Evolutionary conservation across 2,888 invertebrate species (phyloP).

Genomic region (Plebejus anna): DNA sequence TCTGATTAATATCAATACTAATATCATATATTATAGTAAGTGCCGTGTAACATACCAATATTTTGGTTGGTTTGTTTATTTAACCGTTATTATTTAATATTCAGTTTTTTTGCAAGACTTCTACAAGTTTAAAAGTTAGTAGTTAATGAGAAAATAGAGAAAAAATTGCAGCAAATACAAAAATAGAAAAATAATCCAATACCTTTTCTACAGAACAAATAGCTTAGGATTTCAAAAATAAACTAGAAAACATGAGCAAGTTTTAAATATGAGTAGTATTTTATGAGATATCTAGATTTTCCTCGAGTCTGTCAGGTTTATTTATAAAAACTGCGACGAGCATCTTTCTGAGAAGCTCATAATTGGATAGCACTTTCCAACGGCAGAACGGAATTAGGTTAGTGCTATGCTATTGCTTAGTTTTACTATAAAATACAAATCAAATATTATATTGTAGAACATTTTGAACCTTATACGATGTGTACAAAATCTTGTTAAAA

Average conservation of each 20-base stretch:
- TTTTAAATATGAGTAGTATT: conserved; percentile 1
- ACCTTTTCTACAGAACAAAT: background rate
- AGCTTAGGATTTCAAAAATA: background rate
- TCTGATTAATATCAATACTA: too few relatives aligned
- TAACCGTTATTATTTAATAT: too few relatives aligned
- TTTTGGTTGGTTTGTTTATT: too few relatives aligned
- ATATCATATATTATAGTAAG: too few relatives aligned
- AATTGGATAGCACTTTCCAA: conserved; percentile 15
- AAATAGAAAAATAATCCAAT: too few relatives aligned
- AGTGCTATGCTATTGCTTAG: background rate
- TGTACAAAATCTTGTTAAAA: too few relatives aligned
- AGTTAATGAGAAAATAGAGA: too few relatives aligned
- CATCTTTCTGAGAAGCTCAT: conserved; percentile 18
- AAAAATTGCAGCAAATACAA: background rate
- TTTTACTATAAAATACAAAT: conserved; percentile 6
- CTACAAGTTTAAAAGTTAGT: too few relatives aligned
- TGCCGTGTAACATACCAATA: too few relatives aligned
- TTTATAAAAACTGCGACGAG: conserved; percentile 16
- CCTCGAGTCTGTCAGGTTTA: conserved; percentile 3
- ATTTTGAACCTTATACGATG: too few relatives aligned
- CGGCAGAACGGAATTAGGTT: background rate
- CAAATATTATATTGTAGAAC: background rate
- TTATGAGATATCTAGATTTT: background rate
- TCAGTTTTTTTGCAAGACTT: too few relatives aligned
- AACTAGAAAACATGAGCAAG: background rate